Conservation (phyloP, 2,113 vertebrate species). For the Grammomys dolichurus region DNA sequence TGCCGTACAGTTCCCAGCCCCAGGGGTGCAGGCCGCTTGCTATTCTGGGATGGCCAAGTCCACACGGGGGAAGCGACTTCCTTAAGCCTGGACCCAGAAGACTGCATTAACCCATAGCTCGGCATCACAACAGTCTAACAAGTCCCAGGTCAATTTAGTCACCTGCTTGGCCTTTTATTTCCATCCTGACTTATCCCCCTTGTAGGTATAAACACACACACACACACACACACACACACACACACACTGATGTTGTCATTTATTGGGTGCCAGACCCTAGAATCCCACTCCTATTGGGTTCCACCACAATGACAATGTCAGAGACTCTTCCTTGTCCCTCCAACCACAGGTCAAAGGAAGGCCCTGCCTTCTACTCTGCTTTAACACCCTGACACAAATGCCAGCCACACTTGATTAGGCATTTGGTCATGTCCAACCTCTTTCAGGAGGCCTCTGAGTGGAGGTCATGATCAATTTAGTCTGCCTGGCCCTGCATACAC, state of each 20-base stretch:
- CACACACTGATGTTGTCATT: neutral
- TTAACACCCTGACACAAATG: neutral
- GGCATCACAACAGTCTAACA: neutral
- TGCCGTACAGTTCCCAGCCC: neutral
- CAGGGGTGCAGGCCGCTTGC: neutral
- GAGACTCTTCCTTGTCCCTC: too few relatives aligned
- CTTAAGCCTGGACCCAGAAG: conserved; percentile 74
- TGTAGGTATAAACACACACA: neutral
- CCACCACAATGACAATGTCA: neutral
- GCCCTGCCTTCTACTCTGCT: neutral
- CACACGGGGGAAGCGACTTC: conserved; percentile 21
- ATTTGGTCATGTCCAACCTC: neutral
- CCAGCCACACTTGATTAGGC: neutral
- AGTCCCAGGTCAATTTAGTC: conserved; percentile 52
- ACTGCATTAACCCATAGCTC: neutral
- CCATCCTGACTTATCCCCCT: conserved; percentile 29
- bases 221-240: neutral
- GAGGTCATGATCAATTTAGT: neutral
- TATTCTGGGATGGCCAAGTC: conserved; percentile 47
- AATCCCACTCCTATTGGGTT: neutral
- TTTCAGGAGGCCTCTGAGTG: neutral
- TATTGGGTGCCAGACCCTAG: neutral
- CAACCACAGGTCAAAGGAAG: neutral
- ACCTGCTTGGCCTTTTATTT: neutral
- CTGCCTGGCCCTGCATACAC: neutral